A percentile compares a stretch with the other conserved stretches of the same genome.
These are phyloP conservation scores for Isichthys henryi DNA, from an alignment of 2,113 vertebrate genomes.

Conservation along the genomic window DNA sequence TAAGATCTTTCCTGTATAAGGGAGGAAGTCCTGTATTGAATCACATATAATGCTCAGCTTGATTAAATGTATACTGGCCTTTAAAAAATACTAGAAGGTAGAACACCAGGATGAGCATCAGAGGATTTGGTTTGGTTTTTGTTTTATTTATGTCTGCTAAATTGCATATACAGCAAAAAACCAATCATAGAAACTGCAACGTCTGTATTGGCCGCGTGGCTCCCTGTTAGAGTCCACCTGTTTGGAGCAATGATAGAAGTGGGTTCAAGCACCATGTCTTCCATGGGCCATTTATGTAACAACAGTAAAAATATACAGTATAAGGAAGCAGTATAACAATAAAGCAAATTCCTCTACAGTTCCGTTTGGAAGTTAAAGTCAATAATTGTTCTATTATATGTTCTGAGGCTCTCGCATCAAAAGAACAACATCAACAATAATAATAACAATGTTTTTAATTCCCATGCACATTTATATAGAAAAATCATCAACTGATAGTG, in stretches of 20 bases:
- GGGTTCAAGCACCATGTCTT: neutral
- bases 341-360: neutral
- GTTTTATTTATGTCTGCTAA: neutral
- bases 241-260: neutral
- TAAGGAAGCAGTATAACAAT: neutral
- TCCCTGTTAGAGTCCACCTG: neutral
- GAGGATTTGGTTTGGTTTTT: neutral
- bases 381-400: neutral
- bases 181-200: neutral
- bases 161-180: neutral
- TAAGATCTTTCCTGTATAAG: conserved; percentile 11
- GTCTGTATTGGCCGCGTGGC: neutral
- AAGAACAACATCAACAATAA: neutral
- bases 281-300: neutral
- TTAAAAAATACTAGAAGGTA: neutral
- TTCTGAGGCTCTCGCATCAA: neutral
- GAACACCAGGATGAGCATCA: neutral
- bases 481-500: neutral
- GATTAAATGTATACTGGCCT: conserved; percentile 10
- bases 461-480: neutral
- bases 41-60: conserved; percentile 3
- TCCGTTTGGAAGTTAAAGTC: neutral
- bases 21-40: conserved; percentile 7
- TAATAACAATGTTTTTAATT: neutral
- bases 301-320: neutral